phyloP scores from a whole-genome alignment of 1,140 invertebrate species.

The Plodia interpunctella region DNA sequence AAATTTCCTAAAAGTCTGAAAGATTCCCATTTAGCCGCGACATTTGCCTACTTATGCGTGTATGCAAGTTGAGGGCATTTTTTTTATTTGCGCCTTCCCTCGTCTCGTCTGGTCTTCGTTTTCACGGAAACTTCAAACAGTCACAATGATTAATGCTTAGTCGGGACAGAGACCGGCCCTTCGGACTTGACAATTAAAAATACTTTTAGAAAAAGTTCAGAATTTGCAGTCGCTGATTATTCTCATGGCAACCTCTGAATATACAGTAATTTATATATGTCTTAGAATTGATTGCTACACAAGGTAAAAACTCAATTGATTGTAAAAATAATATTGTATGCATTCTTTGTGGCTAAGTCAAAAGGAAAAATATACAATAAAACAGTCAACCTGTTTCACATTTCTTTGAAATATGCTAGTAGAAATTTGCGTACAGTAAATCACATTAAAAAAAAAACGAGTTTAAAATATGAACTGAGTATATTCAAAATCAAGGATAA shows the following conservation, averaged over 20 bases:
- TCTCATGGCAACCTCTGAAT: neutral
- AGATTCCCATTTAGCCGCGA: constrained; percentile 13
- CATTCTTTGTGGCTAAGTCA: no score
- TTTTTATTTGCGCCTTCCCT: constrained; percentile 58
- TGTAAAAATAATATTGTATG: no score
- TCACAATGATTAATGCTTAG: constrained; percentile 46
- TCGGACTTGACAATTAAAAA: constrained; percentile 9
- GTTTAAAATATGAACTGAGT: neutral
- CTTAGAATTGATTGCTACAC: no score
- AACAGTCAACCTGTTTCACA: no score
- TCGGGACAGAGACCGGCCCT: neutral
- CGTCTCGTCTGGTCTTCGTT: constrained; percentile 66
- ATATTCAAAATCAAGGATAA: constrained; percentile 1
- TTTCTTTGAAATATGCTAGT: no score
- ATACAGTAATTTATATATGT: no score
- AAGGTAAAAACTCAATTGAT: no score
- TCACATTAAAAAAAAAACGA: neutral
- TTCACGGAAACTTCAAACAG: constrained; percentile 56
- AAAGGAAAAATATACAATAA: no score
- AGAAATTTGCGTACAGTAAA: no score
- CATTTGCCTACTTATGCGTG: constrained; percentile 31
- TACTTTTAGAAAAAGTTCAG: constrained; percentile 2
- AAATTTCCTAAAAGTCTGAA: neutral
- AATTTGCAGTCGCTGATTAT: neutral
- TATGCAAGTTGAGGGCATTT: constrained; percentile 51